Conservation (phyloP, 2,888 invertebrate genomes). For the Xiphydria camelus region DNA sequence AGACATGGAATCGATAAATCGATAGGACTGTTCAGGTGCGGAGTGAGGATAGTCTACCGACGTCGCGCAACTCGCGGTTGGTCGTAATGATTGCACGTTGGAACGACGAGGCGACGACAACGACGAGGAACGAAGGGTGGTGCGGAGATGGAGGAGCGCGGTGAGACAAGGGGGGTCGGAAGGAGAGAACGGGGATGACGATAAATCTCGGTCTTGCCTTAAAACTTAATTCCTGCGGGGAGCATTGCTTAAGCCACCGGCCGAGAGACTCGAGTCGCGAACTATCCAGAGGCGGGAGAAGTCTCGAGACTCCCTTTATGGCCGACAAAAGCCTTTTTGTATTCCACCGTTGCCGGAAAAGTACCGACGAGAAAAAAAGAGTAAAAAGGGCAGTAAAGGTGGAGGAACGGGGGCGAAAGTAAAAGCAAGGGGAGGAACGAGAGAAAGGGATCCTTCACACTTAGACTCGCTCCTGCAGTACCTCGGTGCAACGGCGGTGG, state of each 20-base stretch:
- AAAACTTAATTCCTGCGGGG: conserved; percentile 39
- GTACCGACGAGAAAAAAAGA: conserved; percentile 15
- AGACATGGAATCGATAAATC: no score
- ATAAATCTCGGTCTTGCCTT: conserved; percentile 41
- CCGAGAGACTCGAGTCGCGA: background rate
- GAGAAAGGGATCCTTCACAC: conserved; percentile 11
- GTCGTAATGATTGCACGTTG: no score
- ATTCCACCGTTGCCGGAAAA: conserved; percentile 21
- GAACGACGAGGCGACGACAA: no score
- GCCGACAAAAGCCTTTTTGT: conserved; percentile 25
- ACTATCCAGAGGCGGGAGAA: conserved; percentile 18
- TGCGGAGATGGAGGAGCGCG: background rate
- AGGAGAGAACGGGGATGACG: conserved; percentile 11
- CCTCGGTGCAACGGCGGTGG: conserved; percentile 8
- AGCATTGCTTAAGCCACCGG: conserved; percentile 6
- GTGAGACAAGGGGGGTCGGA: no score
- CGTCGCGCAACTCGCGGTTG: no score
- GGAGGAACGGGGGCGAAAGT: background rate
- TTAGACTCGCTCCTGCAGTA: conserved; percentile 11
- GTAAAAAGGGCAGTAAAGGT: conserved; percentile 3
- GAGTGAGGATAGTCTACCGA: no score
- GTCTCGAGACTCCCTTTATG: conserved; percentile 24
- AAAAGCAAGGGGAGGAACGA: conserved; percentile 2
- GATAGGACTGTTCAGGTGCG: no score
- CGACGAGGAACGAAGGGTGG: no score